Percentiles rank a stretch among this genome's conserved stretches.
Conservation (phyloP, 2,797 vertebrate species). For the Hirundo rustica region DNA sequence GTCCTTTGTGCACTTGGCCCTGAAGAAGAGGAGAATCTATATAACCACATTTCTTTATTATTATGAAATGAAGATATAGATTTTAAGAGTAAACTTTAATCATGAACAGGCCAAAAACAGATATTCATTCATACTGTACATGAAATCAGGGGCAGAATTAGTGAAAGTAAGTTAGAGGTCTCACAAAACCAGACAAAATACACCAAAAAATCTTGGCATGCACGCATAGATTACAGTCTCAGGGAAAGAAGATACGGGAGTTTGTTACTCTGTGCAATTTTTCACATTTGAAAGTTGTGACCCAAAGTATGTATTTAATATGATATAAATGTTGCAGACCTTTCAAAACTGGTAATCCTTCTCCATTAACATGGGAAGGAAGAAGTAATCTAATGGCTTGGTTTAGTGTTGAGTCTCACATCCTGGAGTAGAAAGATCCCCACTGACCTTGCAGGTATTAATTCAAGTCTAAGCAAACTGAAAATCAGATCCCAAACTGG, state of each 20-base stretch:
- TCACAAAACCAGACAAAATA: background rate
- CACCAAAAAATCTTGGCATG: background rate
- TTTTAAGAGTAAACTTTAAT: background rate
- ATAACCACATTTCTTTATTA: background rate
- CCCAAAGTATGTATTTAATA: background rate
- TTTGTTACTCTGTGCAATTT: background rate
- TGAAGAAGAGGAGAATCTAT: background rate
- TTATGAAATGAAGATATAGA: background rate
- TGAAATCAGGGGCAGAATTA: background rate
- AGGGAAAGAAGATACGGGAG: background rate
- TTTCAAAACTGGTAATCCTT: background rate
- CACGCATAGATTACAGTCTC: background rate
- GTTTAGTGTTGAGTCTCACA: background rate
- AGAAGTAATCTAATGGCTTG: background rate
- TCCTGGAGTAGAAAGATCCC: background rate
- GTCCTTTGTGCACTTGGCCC: background rate
- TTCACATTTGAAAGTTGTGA: background rate
- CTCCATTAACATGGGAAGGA: background rate
- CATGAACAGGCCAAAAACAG: background rate
- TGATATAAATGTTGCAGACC: background rate
- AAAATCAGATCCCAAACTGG: background rate
- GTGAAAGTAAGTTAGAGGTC: background rate
- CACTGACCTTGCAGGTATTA: background rate
- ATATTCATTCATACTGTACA: background rate
- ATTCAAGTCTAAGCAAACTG: background rate